These are phyloP conservation scores for Lindbergichthys nudifrons DNA, from an alignment of 2,797 vertebrate genomes.

Conservation along the genomic window DNA sequence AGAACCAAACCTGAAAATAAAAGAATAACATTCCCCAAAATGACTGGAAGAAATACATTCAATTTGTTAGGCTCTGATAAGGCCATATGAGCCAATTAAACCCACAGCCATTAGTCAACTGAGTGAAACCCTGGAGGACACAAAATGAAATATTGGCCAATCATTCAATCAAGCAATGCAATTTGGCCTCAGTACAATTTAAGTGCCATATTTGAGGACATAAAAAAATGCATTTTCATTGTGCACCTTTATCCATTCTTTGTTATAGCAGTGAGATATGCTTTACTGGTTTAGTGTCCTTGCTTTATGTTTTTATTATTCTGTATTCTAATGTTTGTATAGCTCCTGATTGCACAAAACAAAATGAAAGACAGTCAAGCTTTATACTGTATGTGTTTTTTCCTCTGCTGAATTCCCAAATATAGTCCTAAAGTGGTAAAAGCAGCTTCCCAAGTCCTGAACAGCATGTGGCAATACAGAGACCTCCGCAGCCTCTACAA, in stretches of 20 bases:
- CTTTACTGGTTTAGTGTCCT: background rate
- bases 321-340: background rate
- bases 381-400: constrained; percentile 67
- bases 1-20: constrained; percentile 13
- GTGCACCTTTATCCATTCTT: background rate
- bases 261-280: constrained; percentile 3
- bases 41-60: constrained; percentile 58
- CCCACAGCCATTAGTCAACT: constrained; percentile 50
- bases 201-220: constrained; percentile 20
- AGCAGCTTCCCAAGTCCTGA: constrained; percentile 98
- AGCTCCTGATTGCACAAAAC: background rate
- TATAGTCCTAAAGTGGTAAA: constrained; percentile 99
- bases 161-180: constrained; percentile 50
- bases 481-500: constrained; percentile 99
- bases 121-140: constrained; percentile 40
- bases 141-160: constrained; percentile 57
- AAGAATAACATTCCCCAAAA: constrained; percentile 50
- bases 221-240: constrained; percentile 9
- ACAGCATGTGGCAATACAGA: constrained; percentile 99
- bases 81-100: constrained; percentile 63
- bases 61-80: constrained; percentile 54
- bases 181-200: constrained; percentile 34
- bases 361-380: constrained; percentile 46
- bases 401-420: constrained; percentile 84
- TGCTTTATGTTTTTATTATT: background rate